A percentile compares a stretch with the other conserved stretches of the same genome.
These are phyloP conservation scores for Tetranychus piercei DNA, from an alignment of 2,888 invertebrate species.

Conservation along the genomic window DNA sequence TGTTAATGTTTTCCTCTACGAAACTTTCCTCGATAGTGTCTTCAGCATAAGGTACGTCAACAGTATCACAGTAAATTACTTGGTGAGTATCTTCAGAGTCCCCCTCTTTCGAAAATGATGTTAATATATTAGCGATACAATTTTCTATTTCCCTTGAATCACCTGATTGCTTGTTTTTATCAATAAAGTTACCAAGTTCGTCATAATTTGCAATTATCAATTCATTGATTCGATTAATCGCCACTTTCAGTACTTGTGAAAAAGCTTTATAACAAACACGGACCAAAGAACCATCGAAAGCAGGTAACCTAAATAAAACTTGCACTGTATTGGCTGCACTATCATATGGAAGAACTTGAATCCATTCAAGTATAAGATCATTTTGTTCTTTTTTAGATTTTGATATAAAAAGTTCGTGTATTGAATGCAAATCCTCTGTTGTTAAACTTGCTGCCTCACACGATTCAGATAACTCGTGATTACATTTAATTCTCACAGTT, in stretches of 20 bases:
- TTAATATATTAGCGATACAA: slow-evolving; percentile 5
- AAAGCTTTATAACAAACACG: slow-evolving; percentile 11
- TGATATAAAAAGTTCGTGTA: not conserved
- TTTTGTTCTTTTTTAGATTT: slow-evolving; percentile 11
- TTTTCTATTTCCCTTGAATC: not conserved
- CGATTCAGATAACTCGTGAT: not conserved
- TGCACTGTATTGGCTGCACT: slow-evolving; percentile 10
- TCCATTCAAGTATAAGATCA: slow-evolving; percentile 10
- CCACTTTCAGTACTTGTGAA: not conserved
- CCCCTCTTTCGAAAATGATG: not conserved
- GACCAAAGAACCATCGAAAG: slow-evolving; percentile 8
- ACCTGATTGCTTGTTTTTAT: not conserved
- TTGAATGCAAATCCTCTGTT: not conserved
- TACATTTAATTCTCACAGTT: slow-evolving; percentile 5
- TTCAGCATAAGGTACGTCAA: slow-evolving; percentile 8
- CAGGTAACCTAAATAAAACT: slow-evolving; percentile 8
- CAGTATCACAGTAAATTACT: slow-evolving; percentile 4
- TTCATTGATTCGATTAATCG: not conserved
- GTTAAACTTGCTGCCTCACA: slow-evolving; percentile 5
- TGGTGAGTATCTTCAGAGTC: not conserved
- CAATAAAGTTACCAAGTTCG: not conserved
- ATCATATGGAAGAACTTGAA: not conserved
- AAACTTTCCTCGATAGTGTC: slow-evolving; percentile 11
- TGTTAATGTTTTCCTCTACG: not conserved
- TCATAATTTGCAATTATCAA: not conserved